phyloP scores from a whole-genome alignment of 2,797 vertebrate genomes.

The Carduelis carduelis region DNA sequence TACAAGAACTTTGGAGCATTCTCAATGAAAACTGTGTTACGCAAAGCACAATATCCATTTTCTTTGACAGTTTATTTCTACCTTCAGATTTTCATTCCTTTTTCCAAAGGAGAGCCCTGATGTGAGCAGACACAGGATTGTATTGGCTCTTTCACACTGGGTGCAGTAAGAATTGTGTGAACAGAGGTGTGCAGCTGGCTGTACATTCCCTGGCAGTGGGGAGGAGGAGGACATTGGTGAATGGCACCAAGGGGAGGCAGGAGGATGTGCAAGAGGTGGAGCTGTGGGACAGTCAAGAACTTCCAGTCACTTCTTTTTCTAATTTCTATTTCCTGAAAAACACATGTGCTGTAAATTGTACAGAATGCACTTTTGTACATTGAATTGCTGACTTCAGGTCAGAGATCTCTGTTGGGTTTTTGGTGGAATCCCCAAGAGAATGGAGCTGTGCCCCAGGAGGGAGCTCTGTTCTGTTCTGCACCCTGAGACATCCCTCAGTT shows the following conservation, averaged over 20 bases:
- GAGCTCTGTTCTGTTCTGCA: not conserved
- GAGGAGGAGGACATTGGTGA: not conserved
- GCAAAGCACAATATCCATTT: not conserved
- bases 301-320: not conserved
- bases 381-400: accelerated
- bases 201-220: not conserved
- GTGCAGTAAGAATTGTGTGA: not conserved
- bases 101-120: not conserved
- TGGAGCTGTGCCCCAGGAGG: not conserved
- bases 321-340: not conserved
- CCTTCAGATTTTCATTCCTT: not conserved
- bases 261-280: not conserved
- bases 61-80: not conserved
- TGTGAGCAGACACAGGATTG: not conserved
- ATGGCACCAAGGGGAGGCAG: not conserved
- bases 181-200: not conserved
- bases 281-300: not conserved
- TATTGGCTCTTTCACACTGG: not conserved
- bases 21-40: not conserved
- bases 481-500: not conserved
- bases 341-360: accelerated
- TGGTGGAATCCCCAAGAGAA: not conserved
- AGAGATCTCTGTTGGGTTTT: not conserved
- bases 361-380: accelerated
- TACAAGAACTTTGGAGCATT: not conserved